Evolutionary conservation across 1,140 invertebrate species (phyloP).

Genomic region (Zaprionus vittiger): DNA sequence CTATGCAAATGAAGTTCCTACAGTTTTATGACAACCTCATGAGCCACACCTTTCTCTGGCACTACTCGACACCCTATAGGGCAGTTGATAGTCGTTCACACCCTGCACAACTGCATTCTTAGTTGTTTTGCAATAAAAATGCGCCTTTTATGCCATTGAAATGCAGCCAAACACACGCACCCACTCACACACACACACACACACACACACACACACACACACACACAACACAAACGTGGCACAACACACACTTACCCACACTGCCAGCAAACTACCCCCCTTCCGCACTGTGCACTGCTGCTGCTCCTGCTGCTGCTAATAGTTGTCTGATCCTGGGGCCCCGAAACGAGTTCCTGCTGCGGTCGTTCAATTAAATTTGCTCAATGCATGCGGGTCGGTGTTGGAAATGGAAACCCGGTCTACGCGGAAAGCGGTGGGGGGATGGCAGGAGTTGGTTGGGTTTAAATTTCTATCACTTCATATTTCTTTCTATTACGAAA

Average conservation of each 20-base stretch:
- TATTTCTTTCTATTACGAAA: conserved; percentile 59
- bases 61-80: not conserved
- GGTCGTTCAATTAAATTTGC: conserved; percentile 77
- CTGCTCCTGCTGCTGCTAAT: conserved; percentile 41
- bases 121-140: conserved; percentile 67
- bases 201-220: not conserved
- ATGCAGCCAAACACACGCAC: conserved; percentile 50
- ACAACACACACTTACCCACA: conserved; percentile 6
- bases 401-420: conserved; percentile 5
- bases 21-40: too few species aligned
- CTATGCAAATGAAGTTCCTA: too few species aligned
- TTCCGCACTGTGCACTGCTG: not conserved
- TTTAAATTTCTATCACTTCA: conserved; percentile 69
- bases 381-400: conserved; percentile 69
- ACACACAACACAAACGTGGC: not conserved
- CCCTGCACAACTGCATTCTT: not conserved
- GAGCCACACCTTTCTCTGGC: too few species aligned
- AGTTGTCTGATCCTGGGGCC: conserved; percentile 53
- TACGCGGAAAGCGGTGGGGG: not conserved
- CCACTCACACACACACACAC: conserved; percentile 1
- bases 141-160: conserved; percentile 67
- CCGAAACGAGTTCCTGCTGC: conserved; percentile 49
- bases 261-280: not conserved
- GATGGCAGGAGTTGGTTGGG: not conserved
- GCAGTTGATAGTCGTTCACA: not conserved